Evolutionary conservation across 2,888 invertebrate genomes (phyloP).

Genomic region (Eurytoma californica): DNA sequence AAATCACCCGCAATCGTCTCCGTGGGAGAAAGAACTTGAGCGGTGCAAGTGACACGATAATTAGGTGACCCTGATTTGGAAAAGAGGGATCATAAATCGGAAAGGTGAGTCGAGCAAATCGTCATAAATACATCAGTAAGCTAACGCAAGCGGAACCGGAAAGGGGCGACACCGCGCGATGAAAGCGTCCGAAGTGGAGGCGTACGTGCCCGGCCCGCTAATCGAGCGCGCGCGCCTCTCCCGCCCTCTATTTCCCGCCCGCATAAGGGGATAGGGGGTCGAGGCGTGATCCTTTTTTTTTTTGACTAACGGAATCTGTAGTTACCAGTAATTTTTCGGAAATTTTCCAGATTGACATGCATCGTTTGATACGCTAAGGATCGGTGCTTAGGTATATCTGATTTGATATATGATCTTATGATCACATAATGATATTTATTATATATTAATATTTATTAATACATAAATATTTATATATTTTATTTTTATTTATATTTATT

Average conservation of each 20-base stretch:
- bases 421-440: no score
- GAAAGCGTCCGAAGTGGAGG: constrained; percentile 21
- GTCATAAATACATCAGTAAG: constrained; percentile 35
- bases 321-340: no score
- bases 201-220: not conserved
- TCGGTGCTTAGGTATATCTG: no score
- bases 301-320: no score
- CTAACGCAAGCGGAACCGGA: constrained; percentile 29
- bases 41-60: not conserved
- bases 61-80: not conserved
- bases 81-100: constrained; percentile 26
- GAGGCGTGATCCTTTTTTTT: no score
- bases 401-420: no score
- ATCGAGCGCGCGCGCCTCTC: not conserved
- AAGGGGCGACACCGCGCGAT: not conserved
- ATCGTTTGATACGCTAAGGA: no score
- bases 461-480: no score
- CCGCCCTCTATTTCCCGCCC: constrained; percentile 2
- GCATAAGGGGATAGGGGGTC: no score
- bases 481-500: no score
- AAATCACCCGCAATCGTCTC: not conserved
- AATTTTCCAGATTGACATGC: no score
- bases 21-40: not conserved
- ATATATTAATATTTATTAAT: no score
- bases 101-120: constrained; percentile 27